These are phyloP conservation scores for cattle (Bos taurus) DNA, from an alignment of 2,113 vertebrate genomes.

Conservation along the genomic window ARS-UCD2.0 NC_037340.1:81786501-81787000, in stretches of 20 bases:
- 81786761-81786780: not conserved
- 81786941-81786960: not conserved
- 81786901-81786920: accelerated
- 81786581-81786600: not conserved
- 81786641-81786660: not conserved
- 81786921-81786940: accelerated
- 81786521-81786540: not conserved
- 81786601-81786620: not conserved
- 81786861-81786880: accelerated
- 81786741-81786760: not conserved
- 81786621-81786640: not conserved
- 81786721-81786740: not conserved
- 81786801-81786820: not conserved
- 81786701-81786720: not conserved
- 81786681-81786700: not conserved
- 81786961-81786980: accelerated
- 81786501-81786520: not conserved
- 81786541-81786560: not conserved
- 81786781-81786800: not conserved
- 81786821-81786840: not conserved
- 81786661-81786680: not conserved
- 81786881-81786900: not conserved
- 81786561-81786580: not conserved
- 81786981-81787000: not conserved
- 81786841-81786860: accelerated